phyloP scores from a whole-genome alignment of 1,140 invertebrate genomes.

The Ectropis grisescens region DNA sequence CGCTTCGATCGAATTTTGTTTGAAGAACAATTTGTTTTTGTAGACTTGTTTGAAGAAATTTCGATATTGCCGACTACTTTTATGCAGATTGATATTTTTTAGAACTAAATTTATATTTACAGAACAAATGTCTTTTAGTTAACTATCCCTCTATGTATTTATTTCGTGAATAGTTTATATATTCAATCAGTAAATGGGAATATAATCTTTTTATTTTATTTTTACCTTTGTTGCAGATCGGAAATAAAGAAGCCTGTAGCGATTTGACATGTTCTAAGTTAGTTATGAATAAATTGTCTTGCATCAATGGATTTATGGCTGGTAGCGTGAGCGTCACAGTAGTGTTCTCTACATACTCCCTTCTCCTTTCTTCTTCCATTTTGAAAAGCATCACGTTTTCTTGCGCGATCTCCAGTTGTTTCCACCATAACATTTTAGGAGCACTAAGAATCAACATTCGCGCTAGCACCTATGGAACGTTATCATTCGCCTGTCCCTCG shows the following conservation, averaged over 20 bases:
- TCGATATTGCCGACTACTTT: too few species aligned
- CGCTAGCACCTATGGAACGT: slow-evolving; percentile 8
- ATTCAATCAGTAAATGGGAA: too few species aligned
- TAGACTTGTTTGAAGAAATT: too few species aligned
- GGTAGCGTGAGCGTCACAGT: slow-evolving; percentile 41
- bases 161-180: too few species aligned
- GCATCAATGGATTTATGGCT: slow-evolving; percentile 39
- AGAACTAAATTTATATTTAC: too few species aligned
- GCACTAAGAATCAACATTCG: slow-evolving; percentile 8
- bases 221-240: slow-evolving; percentile 68
- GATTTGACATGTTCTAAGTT: slow-evolving; percentile 70
- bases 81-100: too few species aligned
- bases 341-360: slow-evolving; percentile 36
- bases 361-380: slow-evolving; percentile 39
- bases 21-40: too few species aligned
- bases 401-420: slow-evolving; percentile 46
- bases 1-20: too few species aligned
- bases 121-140: too few species aligned
- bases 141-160: too few species aligned
- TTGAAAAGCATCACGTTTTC: slow-evolving; percentile 49
- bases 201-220: too few species aligned
- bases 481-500: slow-evolving; percentile 15
- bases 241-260: slow-evolving; percentile 74
- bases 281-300: slow-evolving; percentile 50
- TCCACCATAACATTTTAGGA: slow-evolving; percentile 63